A percentile compares a stretch with the other conserved stretches of the same genome.
These are phyloP conservation scores for Oikopleura dioica DNA, from an alignment of 23 tunicate species.

Conservation along the genomic window DNA sequence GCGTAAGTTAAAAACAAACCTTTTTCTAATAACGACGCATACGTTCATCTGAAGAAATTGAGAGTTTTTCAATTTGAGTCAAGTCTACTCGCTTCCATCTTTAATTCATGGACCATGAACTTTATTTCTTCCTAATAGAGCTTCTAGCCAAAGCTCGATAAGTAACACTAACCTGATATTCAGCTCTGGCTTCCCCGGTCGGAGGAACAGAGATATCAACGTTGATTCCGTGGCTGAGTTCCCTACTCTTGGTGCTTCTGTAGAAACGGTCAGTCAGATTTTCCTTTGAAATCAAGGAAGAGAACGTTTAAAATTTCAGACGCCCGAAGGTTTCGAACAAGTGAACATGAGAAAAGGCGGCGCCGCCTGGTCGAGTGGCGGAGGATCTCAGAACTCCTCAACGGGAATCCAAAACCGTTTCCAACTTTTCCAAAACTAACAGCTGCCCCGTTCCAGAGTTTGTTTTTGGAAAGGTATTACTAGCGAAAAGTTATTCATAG, in stretches of 20 bases:
- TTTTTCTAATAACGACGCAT: too few relatives aligned
- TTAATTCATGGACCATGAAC: too few relatives aligned
- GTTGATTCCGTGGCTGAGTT: not conserved
- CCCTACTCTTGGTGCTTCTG: not conserved
- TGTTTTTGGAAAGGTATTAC: too few relatives aligned
- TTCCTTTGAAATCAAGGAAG: not conserved
- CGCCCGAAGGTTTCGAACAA: conserved; percentile 10
- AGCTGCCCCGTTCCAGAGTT: too few relatives aligned
- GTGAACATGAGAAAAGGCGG: not conserved
- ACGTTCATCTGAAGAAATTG: too few relatives aligned
- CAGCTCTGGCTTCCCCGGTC: not conserved
- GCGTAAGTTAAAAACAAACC: too few relatives aligned
- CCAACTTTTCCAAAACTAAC: not conserved
- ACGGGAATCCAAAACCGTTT: conserved; percentile 4
- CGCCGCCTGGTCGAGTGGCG: not conserved
- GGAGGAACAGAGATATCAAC: not conserved
- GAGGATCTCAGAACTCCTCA: not conserved
- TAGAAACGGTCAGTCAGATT: not conserved
- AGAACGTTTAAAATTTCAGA: not conserved
- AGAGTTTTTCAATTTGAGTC: too few relatives aligned
- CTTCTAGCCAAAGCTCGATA: too few relatives aligned
- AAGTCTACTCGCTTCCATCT: too few relatives aligned
- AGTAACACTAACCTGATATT: not conserved
- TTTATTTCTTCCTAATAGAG: too few relatives aligned
- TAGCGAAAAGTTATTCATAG: too few relatives aligned